Evolutionary conservation across 1,140 invertebrate genomes (phyloP).

Genomic region (Lineus longissimus): DNA sequence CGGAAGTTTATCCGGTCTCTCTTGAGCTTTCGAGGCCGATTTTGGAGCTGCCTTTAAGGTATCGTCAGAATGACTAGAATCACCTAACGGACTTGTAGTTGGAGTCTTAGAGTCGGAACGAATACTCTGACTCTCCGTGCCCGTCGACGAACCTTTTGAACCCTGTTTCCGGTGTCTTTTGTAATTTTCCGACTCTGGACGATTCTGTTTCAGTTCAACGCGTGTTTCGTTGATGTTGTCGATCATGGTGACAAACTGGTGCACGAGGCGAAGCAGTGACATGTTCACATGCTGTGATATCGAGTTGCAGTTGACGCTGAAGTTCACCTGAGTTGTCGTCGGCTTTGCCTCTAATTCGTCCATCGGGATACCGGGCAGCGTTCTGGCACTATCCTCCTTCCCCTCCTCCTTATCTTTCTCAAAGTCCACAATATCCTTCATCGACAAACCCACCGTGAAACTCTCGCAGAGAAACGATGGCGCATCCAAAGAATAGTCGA

Average conservation of each 20-base stretch:
- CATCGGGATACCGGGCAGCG: constrained; percentile 31
- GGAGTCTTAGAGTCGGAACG: background rate
- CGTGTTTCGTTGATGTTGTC: constrained; percentile 94
- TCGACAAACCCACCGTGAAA: constrained; percentile 80
- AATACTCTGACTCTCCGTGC: constrained; percentile 38
- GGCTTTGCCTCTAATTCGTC: constrained; percentile 52
- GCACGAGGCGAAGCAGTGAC: constrained; percentile 84
- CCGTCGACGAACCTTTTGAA: constrained; percentile 48
- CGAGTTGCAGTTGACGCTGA: constrained; percentile 41
- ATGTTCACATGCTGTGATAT: constrained; percentile 74
- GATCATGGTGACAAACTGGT: constrained; percentile 97
- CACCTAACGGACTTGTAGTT: background rate
- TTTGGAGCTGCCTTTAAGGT: background rate
- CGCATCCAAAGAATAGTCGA: constrained; percentile 60
- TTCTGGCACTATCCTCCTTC: constrained; percentile 48
- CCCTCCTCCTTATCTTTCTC: constrained; percentile 71
- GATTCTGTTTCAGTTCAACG: constrained; percentile 67
- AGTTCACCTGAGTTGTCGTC: constrained; percentile 47
- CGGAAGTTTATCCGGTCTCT: background rate
- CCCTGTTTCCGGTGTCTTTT: constrained; percentile 47
- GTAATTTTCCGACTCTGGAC: constrained; percentile 19
- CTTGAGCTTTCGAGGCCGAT: background rate
- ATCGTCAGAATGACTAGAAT: background rate
- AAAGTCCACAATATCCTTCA: constrained; percentile 81
- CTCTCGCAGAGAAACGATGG: constrained; percentile 90